Percentiles rank a stretch among this genome's conserved stretches.
Conservation (phyloP, 2,888 invertebrate species). For the Lasioglossum calceatum region DNA sequence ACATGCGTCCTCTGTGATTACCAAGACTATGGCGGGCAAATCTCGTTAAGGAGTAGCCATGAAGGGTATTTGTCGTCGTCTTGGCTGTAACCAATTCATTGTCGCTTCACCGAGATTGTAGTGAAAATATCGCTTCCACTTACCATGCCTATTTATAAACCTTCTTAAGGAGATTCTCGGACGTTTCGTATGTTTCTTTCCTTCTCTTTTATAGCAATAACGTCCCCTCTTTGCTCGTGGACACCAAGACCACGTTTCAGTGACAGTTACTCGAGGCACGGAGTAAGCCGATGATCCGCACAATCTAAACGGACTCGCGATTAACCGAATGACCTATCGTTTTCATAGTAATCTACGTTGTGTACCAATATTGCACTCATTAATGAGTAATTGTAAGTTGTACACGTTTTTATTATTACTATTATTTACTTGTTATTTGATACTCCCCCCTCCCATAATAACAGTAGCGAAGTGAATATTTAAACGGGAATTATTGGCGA, state of each 20-base stretch:
- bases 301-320: slow-evolving; percentile 17
- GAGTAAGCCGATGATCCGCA: slow-evolving; percentile 25
- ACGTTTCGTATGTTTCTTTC: slow-evolving; percentile 48
- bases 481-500: too few relatives aligned
- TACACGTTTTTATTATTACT: too few relatives aligned
- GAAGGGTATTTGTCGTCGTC: slow-evolving; percentile 46
- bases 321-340: slow-evolving; percentile 49
- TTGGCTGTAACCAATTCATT: slow-evolving; percentile 64
- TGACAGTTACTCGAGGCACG: slow-evolving; percentile 38
- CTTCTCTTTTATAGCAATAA: slow-evolving; percentile 43
- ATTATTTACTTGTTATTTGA: too few relatives aligned
- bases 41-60: slow-evolving; percentile 46
- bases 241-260: slow-evolving; percentile 48
- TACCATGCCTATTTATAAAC: slow-evolving; percentile 66
- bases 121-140: slow-evolving; percentile 64
- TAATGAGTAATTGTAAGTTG: too few relatives aligned
- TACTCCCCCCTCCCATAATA: too few relatives aligned
- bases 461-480: too few relatives aligned
- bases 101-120: slow-evolving; percentile 62
- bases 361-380: not conserved
- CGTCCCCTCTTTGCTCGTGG: slow-evolving; percentile 26
- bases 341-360: slow-evolving; percentile 35
- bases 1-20: not conserved
- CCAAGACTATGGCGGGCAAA: not conserved
- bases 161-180: slow-evolving; percentile 64